These are phyloP conservation scores for Phoeniculus purpureus DNA, from an alignment of 2,797 vertebrate genomes.

Conservation along the genomic window DNA sequence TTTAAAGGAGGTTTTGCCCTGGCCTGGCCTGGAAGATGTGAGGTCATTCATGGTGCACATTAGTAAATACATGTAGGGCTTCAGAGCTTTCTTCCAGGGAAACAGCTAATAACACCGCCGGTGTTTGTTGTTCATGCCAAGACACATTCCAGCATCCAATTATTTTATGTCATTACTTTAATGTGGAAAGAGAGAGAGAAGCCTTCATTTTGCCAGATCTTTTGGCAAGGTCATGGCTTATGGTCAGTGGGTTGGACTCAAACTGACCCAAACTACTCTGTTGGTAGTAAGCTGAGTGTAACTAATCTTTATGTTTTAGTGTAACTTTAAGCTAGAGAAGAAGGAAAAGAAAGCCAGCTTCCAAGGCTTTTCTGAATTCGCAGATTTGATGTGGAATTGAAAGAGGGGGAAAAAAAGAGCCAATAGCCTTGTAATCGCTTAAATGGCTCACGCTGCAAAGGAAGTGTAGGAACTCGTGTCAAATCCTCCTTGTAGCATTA, in stretches of 20 bases:
- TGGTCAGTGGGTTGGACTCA: background rate
- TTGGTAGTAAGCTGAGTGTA: background rate
- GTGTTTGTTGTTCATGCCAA: slow-evolving; percentile 69
- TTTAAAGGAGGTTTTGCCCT: slow-evolving; percentile 53
- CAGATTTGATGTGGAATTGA: background rate
- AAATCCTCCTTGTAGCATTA: slow-evolving; percentile 16
- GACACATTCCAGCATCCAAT: slow-evolving; percentile 74
- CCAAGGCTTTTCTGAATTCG: background rate
- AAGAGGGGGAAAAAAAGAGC: slow-evolving; percentile 10
- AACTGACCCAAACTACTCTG: background rate
- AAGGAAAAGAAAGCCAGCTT: no score
- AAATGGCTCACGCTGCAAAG: background rate
- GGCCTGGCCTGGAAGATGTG: slow-evolving; percentile 18
- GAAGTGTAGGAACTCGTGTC: background rate
- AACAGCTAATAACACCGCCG: slow-evolving; percentile 76
- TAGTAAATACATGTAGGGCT: slow-evolving; percentile 74
- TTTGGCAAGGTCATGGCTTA: background rate
- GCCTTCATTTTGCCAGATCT: slow-evolving; percentile 47
- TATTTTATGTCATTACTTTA: slow-evolving; percentile 64
- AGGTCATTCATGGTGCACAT: slow-evolving; percentile 62
- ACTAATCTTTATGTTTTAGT: background rate
- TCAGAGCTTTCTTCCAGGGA: slow-evolving; percentile 72
- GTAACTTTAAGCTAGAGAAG: background rate
- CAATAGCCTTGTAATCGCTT: slow-evolving; percentile 11
- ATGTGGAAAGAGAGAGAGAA: slow-evolving; percentile 40